Percentiles rank a stretch among this genome's conserved stretches.
These are phyloP conservation scores for Poecilia latipinna DNA, from an alignment of 2,113 vertebrate genomes.

Conservation along the genomic window DNA sequence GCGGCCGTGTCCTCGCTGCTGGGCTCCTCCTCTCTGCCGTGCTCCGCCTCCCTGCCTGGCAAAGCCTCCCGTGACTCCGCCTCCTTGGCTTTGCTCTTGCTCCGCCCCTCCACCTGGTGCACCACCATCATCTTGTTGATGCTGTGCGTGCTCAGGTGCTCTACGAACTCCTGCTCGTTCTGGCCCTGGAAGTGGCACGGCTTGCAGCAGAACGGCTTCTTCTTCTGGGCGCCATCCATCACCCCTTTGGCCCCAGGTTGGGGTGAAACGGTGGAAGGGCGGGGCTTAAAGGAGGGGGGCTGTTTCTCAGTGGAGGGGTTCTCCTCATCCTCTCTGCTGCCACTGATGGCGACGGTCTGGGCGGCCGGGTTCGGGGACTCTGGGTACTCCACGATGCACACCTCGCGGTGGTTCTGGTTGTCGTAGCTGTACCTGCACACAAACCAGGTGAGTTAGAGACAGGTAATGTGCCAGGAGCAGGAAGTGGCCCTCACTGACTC, in stretches of 20 bases:
- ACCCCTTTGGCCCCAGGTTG: conserved; percentile 40
- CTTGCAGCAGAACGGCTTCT: conserved; percentile 94
- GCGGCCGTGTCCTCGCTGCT: conserved; percentile 22
- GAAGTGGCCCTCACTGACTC: background rate
- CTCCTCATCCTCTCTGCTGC: background rate
- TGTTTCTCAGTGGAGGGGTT: conserved; percentile 40
- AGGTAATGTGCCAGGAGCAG: background rate
- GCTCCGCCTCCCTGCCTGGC: conserved; percentile 47
- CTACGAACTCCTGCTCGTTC: conserved; percentile 91
- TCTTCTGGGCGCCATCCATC: conserved; percentile 82
- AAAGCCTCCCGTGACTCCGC: conserved; percentile 50
- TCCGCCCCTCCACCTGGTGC: conserved; percentile 84
- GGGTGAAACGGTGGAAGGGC: conserved; percentile 6
- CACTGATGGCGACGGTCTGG: background rate
- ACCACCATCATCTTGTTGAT: conserved; percentile 92
- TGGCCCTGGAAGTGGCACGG: conserved; percentile 92
- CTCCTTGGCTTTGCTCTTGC: conserved; percentile 78
- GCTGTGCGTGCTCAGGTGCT: conserved; percentile 90
- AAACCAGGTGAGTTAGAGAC: conserved; percentile 18
- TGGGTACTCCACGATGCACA: conserved; percentile 52
- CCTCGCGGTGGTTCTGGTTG: conserved; percentile 54
- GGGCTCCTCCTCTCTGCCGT: conserved; percentile 51
- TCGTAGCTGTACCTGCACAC: conserved; percentile 72
- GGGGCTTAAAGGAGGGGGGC: conserved; percentile 7
- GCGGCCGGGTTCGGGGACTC: conserved; percentile 28